phyloP scores from a whole-genome alignment of 2,797 vertebrate species.

The Enteromius anoplus region DNA sequence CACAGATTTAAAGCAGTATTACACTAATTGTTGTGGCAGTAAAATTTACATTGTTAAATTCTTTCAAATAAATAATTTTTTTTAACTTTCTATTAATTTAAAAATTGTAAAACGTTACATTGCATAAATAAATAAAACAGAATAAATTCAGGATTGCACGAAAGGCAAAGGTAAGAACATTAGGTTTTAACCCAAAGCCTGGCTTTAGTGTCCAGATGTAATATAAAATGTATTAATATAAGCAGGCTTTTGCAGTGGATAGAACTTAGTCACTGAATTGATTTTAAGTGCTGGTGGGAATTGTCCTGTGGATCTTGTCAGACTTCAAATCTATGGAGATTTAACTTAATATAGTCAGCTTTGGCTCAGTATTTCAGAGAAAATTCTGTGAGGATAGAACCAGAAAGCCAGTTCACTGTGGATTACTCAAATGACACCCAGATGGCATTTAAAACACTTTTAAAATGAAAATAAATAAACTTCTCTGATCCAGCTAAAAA shows the following conservation, averaged over 20 bases:
- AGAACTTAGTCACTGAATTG: neutral
- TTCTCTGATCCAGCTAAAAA: neutral
- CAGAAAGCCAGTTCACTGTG: constrained; percentile 52
- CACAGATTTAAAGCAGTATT: too few species aligned
- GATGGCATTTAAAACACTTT: neutral
- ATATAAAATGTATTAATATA: neutral
- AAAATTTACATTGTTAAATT: neutral
- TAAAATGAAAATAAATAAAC: neutral
- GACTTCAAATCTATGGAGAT: constrained; percentile 45
- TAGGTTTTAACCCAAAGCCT: neutral
- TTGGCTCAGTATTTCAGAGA: constrained; percentile 48
- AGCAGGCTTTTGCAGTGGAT: neutral
- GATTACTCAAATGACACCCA: neutral
- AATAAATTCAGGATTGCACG: neutral
- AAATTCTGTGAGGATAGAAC: constrained; percentile 64
- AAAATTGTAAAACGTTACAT: neutral
- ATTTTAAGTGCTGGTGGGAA: constrained; percentile 29
- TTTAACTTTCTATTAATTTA: neutral
- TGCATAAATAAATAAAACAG: neutral
- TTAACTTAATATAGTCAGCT: constrained; percentile 61
- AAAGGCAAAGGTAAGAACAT: neutral
- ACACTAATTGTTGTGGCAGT: neutral
- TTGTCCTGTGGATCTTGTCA: neutral
- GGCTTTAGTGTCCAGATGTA: neutral
- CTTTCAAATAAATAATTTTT: neutral